phyloP scores from a whole-genome alignment of 2,113 vertebrate species.

The Trogon surrucura region DNA sequence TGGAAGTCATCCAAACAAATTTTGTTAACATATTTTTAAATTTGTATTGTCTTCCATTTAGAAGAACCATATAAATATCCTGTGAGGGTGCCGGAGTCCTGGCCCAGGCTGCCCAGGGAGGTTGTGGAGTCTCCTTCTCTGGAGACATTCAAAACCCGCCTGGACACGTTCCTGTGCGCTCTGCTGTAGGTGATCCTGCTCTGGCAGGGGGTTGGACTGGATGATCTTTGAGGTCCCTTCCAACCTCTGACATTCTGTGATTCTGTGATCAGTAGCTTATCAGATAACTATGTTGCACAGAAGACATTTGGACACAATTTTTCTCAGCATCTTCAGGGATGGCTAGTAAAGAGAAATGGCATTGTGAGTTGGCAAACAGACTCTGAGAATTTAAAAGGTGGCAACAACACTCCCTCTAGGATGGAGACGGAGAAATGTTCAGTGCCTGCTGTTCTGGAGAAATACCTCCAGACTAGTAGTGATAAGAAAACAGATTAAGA shows the following conservation, averaged over 20 bases:
- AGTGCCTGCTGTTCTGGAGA: background rate
- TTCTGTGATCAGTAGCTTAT: background rate
- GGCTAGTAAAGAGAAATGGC: background rate
- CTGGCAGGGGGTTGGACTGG: too few relatives aligned
- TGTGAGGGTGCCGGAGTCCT: too few relatives aligned
- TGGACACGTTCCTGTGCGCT: too few relatives aligned
- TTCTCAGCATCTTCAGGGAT: background rate
- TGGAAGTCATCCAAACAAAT: too few relatives aligned
- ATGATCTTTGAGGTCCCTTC: too few relatives aligned
- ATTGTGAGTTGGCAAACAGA: background rate
- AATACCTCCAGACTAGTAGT: background rate
- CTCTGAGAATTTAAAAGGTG: background rate
- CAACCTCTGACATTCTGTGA: too few relatives aligned
- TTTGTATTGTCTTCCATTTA: background rate
- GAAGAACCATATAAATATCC: background rate
- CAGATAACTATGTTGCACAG: background rate
- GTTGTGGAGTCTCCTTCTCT: too few relatives aligned
- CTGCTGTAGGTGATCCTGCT: too few relatives aligned
- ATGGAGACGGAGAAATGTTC: background rate
- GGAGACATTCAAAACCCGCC: too few relatives aligned
- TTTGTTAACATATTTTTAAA: background rate
- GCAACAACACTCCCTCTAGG: slow-evolving; percentile 21
- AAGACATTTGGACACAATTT: background rate
- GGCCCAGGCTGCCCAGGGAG: too few relatives aligned
- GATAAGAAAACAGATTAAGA: background rate